These are phyloP conservation scores for Drosophila niveifrons DNA, from an alignment of 2,888 invertebrate species.

Conservation along the genomic window DNA sequence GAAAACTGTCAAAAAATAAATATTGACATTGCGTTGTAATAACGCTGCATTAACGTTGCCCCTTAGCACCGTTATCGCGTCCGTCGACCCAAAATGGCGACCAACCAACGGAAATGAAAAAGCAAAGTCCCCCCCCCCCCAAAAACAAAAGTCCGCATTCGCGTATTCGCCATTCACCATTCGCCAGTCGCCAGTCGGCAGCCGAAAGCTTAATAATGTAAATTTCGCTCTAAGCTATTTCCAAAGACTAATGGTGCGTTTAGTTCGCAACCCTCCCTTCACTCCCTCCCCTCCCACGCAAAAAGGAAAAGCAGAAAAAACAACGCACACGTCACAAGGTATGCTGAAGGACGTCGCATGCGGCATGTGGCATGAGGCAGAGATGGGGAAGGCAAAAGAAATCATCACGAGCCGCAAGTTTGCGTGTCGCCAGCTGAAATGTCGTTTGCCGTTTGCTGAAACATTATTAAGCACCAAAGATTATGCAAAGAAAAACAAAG, in stretches of 20 bases:
- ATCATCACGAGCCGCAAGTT: slow-evolving; percentile 67
- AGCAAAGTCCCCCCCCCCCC: slow-evolving; percentile 43
- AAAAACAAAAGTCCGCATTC: slow-evolving; percentile 9
- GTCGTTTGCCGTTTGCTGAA: slow-evolving; percentile 35
- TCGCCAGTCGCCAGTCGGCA: slow-evolving; percentile 7
- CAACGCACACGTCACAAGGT: slow-evolving; percentile 58
- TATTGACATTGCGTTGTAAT: slow-evolving; percentile 81
- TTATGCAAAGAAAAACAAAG: slow-evolving; percentile 73
- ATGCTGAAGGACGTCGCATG: slow-evolving; percentile 17
- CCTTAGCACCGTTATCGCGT: slow-evolving; percentile 34
- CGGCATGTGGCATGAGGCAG: not conserved
- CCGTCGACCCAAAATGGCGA: slow-evolving; percentile 59
- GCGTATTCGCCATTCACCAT: too few relatives aligned
- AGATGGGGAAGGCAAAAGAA: slow-evolving; percentile 36
- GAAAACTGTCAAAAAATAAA: slow-evolving; percentile 70
- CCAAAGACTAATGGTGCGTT: slow-evolving; percentile 82
- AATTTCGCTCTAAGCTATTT: slow-evolving; percentile 82
- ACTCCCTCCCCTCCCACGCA: not conserved
- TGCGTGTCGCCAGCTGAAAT: slow-evolving; percentile 69
- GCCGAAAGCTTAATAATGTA: slow-evolving; percentile 80
- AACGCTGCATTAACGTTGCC: slow-evolving; percentile 75
- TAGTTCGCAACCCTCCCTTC: slow-evolving; percentile 59
- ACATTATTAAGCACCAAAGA: slow-evolving; percentile 74
- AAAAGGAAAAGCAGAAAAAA: slow-evolving; percentile 26
- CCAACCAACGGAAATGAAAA: slow-evolving; percentile 65